A percentile compares a stretch with the other conserved stretches of the same genome.
phyloP scores from a whole-genome alignment of 92 coral and sea anemone genomes.

The Porites lobata region DNA sequence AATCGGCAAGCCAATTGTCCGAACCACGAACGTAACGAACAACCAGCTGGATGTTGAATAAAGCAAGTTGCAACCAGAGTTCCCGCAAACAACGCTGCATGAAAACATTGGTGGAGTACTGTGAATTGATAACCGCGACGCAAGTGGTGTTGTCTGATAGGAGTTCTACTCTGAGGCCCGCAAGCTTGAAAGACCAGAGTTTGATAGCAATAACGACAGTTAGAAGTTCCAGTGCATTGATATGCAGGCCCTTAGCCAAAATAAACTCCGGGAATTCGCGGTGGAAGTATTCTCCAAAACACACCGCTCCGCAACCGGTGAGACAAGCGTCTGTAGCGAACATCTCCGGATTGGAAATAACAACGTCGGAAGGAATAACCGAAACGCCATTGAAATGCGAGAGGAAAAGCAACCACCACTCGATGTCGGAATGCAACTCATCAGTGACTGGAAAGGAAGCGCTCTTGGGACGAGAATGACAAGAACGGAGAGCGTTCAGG shows the following conservation, averaged over 20 bases:
- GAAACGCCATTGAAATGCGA: conserved; percentile 60
- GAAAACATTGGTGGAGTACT: conserved; percentile 25
- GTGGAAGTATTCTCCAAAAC: conserved; percentile 47
- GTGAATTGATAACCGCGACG: conserved; percentile 26
- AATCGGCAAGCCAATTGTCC: no score
- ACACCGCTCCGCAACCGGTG: conserved; percentile 42
- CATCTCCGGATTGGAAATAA: conserved; percentile 37
- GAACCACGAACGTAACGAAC: conserved; percentile 4
- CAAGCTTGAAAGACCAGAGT: conserved; percentile 35
- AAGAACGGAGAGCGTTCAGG: conserved; percentile 29
- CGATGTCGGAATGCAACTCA: conserved; percentile 45
- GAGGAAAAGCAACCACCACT: conserved; percentile 62
- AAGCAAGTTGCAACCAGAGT: conserved; percentile 15
- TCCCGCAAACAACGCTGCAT: conserved; percentile 56
- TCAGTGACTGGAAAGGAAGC: conserved; percentile 3
- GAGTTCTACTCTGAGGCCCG: conserved; percentile 50
- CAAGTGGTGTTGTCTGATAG: conserved; percentile 21
- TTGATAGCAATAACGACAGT: conserved; percentile 39
- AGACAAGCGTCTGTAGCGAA: conserved; percentile 68
- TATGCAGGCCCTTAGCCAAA: conserved; percentile 30
- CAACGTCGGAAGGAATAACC: conserved; percentile 49
- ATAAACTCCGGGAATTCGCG: conserved; percentile 43
- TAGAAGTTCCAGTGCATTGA: conserved; percentile 46
- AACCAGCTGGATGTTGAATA: conserved; percentile 16
- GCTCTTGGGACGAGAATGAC: neutral